phyloP scores from a whole-genome alignment of 2,888 invertebrate species.

The Macroteleia sp. region DNA sequence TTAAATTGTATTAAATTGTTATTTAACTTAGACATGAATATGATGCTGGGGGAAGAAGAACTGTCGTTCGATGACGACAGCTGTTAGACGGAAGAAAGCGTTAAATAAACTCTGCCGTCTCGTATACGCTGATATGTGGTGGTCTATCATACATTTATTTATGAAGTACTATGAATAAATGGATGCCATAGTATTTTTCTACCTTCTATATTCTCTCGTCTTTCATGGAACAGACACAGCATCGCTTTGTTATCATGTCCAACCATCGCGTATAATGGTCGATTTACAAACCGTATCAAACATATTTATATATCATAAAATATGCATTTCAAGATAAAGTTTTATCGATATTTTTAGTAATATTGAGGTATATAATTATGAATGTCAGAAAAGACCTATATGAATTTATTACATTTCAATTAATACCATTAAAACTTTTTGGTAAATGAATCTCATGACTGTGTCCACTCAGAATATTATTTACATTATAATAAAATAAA shows the following conservation, averaged over 20 bases:
- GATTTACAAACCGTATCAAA: slow-evolving; percentile 74
- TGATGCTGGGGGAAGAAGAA: slow-evolving; percentile 59
- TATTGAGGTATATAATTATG: background rate
- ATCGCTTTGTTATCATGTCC: slow-evolving; percentile 76
- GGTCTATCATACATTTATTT: slow-evolving; percentile 82
- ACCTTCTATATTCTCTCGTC: slow-evolving; percentile 53
- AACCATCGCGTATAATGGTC: slow-evolving; percentile 76
- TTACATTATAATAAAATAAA: too few relatives aligned
- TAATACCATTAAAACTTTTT: too few relatives aligned
- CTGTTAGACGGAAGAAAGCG: slow-evolving; percentile 62
- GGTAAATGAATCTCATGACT: too few relatives aligned
- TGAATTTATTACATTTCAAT: too few relatives aligned
- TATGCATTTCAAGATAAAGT: slow-evolving; percentile 35
- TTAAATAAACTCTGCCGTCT: slow-evolving; percentile 49
- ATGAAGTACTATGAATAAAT: slow-evolving; percentile 83
- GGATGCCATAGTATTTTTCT: slow-evolving; percentile 78
- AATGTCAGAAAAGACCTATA: too few relatives aligned
- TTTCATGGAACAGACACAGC: slow-evolving; percentile 50
- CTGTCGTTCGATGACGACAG: slow-evolving; percentile 53
- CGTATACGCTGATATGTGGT: slow-evolving; percentile 53
- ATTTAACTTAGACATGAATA: slow-evolving; percentile 52
- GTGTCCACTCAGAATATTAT: too few relatives aligned
- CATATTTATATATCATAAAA: slow-evolving; percentile 49
- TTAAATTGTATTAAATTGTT: slow-evolving; percentile 53
- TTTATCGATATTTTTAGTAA: slow-evolving; percentile 18